These are phyloP conservation scores for Ormia ochracea DNA, from an alignment of 2,888 invertebrate genomes.

Conservation along the genomic window DNA sequence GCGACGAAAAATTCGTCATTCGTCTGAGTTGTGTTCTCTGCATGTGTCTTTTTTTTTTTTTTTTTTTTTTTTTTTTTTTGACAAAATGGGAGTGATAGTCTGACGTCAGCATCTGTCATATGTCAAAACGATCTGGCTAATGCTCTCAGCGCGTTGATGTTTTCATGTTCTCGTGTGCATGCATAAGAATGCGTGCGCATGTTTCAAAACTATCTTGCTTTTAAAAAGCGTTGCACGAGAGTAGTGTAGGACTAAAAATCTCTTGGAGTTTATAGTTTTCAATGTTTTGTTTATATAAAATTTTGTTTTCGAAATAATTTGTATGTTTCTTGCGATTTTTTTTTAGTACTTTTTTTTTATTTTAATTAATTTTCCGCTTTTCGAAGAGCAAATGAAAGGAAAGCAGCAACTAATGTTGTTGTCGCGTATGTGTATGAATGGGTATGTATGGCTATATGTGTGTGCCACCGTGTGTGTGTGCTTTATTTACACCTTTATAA, in stretches of 20 bases:
- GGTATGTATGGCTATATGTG: conserved; percentile 4
- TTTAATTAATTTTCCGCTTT: conserved; percentile 29
- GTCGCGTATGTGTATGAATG: neutral
- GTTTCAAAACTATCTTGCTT: conserved; percentile 28
- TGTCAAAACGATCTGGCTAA: conserved; percentile 58
- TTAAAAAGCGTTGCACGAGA: neutral
- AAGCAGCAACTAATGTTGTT: conserved; percentile 15
- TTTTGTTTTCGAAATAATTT: conserved; percentile 29
- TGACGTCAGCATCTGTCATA: conserved; percentile 55
- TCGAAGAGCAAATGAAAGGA: conserved; percentile 39
- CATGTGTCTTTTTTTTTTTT: too few relatives aligned
- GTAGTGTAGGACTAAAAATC: conserved; percentile 14
- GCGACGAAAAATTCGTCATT: too few relatives aligned
- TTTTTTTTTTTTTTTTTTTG: neutral
- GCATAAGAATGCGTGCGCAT: conserved; percentile 49
- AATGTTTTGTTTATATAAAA: conserved; percentile 27
- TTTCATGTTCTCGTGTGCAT: too few relatives aligned
- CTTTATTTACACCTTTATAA: conserved; percentile 55
- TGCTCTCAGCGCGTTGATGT: neutral
- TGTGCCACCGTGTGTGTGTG: neutral
- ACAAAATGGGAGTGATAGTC: neutral
- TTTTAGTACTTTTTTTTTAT: conserved; percentile 12
- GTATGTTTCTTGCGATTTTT: conserved; percentile 18
- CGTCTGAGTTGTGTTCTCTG: too few relatives aligned
- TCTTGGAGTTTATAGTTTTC: conserved; percentile 6